These are phyloP conservation scores for Schrankia costaestrigalis DNA, from an alignment of 2,888 invertebrate species.

Conservation along the genomic window DNA sequence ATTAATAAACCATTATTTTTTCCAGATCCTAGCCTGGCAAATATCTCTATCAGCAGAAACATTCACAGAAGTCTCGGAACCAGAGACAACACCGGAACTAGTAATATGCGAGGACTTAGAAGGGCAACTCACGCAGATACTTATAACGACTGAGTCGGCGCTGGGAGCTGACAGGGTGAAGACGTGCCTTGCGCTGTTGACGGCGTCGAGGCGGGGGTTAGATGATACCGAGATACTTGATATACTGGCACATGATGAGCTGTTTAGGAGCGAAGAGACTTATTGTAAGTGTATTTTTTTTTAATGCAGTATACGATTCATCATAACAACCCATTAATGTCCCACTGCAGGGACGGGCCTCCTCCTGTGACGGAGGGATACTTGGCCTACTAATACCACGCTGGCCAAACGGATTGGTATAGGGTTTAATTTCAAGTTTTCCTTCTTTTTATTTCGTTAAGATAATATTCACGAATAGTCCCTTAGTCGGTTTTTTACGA, in stretches of 20 bases:
- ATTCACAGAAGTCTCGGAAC: conserved; percentile 65
- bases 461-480: too few relatives aligned
- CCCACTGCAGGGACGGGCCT: too few relatives aligned
- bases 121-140: conserved; percentile 83
- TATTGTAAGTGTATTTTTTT: conserved; percentile 73
- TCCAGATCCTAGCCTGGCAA: conserved; percentile 76
- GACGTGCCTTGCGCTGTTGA: conserved; percentile 85
- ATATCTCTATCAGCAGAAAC: conserved; percentile 74
- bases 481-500: too few relatives aligned
- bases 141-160: conserved; percentile 85
- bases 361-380: too few relatives aligned
- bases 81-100: conserved; percentile 61
- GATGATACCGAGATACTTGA: conserved; percentile 91
- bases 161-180: conserved; percentile 84
- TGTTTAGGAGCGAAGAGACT: conserved; percentile 83
- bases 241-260: conserved; percentile 82
- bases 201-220: conserved; percentile 88
- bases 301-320: not conserved
- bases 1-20: not conserved
- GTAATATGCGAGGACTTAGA: conserved; percentile 69
- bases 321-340: too few relatives aligned
- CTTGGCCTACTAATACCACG: too few relatives aligned
- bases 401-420: too few relatives aligned
- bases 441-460: too few relatives aligned
- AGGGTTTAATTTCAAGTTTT: too few relatives aligned